phyloP scores from a whole-genome alignment of 2,888 invertebrate genomes.

The Caenorhabditis panamensis region DNA sequence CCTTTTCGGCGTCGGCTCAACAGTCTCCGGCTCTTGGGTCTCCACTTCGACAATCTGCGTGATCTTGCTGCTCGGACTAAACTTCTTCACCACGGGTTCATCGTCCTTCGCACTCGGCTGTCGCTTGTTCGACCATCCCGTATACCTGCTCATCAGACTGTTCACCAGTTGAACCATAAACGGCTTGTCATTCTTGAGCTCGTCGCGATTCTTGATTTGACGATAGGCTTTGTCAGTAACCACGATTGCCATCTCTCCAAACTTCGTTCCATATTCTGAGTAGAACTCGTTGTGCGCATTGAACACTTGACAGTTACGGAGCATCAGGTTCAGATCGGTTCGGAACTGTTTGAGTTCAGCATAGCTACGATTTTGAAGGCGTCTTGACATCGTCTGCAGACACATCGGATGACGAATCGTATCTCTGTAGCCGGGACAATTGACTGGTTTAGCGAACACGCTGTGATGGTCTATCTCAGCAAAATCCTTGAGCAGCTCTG shows the following conservation, averaged over 20 bases:
- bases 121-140: conserved; percentile 9
- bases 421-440: conserved; percentile 89
- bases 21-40: background rate
- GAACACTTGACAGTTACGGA: conserved; percentile 94
- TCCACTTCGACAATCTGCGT: background rate
- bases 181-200: background rate
- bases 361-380: background rate
- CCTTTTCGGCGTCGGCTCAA: background rate
- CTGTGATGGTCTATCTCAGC: conserved; percentile 24
- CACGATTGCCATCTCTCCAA: no score
- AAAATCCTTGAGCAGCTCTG: background rate
- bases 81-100: background rate
- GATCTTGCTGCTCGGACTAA: background rate
- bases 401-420: conserved; percentile 92
- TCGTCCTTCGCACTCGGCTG: background rate
- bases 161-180: conserved; percentile 12
- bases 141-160: conserved; percentile 10
- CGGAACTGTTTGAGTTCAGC: conserved; percentile 87
- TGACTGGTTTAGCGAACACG: conserved; percentile 74
- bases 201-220: no score
- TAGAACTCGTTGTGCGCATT: conserved; percentile 85
- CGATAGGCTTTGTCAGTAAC: no score
- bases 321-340: conserved; percentile 94
- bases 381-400: conserved; percentile 82
- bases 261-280: conserved; percentile 66